Conservation (phyloP, 2,888 invertebrate genomes). For the Scaptodrosophila latifasciaeformis region DNA sequence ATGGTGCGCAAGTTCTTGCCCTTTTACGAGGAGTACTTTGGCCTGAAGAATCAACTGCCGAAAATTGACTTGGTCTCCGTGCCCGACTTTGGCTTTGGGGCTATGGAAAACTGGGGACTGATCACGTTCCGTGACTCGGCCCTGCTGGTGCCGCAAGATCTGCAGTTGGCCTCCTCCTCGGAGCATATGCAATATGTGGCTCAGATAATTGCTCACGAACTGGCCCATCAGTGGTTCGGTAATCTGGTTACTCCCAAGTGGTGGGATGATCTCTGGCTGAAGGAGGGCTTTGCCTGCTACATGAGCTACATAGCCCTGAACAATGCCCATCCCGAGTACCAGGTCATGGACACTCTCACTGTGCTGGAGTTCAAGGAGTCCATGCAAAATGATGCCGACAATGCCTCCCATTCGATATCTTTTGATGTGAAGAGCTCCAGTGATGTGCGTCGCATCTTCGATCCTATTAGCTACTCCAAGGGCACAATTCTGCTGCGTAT, state of each 20-base stretch:
- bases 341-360: constrained; percentile 78
- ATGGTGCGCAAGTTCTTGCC: constrained; percentile 79
- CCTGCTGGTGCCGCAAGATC: constrained; percentile 76
- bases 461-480: constrained; percentile 84
- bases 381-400: constrained; percentile 79
- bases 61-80: constrained; percentile 84
- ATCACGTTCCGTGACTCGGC: constrained; percentile 81
- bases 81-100: constrained; percentile 82
- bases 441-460: constrained; percentile 82
- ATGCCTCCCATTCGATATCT: constrained; percentile 81
- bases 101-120: constrained; percentile 84
- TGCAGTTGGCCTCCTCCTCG: constrained; percentile 75
- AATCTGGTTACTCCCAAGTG: constrained; percentile 84
- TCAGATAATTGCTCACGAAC: constrained; percentile 84
- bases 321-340: constrained; percentile 78
- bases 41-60: constrained; percentile 79
- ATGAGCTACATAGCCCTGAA: constrained; percentile 75
- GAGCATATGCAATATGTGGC: constrained; percentile 80
- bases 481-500: constrained; percentile 83
- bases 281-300: constrained; percentile 78
- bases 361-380: constrained; percentile 77
- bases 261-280: constrained; percentile 85
- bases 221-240: constrained; percentile 90
- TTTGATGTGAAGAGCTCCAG: constrained; percentile 79
- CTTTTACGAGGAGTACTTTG: constrained; percentile 81